phyloP scores from a whole-genome alignment of 2,888 invertebrate genomes.

The Oithona nana region DNA sequence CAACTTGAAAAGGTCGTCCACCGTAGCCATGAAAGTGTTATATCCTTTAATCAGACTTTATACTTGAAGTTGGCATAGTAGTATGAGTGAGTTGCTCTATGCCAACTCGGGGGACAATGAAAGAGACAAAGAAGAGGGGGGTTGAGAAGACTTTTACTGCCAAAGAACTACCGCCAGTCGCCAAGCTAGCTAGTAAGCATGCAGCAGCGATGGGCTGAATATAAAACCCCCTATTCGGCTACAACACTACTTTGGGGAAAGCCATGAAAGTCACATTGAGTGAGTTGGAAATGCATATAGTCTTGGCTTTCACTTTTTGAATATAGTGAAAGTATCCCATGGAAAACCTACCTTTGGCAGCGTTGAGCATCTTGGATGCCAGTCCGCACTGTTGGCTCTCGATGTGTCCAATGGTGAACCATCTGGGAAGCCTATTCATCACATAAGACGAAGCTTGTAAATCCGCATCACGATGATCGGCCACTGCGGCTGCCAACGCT shows the following conservation, averaged over 20 bases:
- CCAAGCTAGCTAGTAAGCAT: no score
- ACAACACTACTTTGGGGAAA: neutral
- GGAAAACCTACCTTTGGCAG: constrained; percentile 43
- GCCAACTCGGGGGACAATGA: no score
- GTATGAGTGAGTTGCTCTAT: no score
- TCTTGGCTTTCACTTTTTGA: no score
- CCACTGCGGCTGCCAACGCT: neutral
- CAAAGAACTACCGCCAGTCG: no score
- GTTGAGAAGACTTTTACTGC: no score
- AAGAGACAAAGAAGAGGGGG: no score
- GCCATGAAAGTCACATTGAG: neutral
- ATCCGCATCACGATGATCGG: constrained; percentile 6
- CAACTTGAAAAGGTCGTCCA: no score
- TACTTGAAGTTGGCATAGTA: no score
- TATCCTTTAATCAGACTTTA: no score
- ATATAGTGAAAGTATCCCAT: no score
- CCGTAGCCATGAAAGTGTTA: no score
- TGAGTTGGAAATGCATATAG: neutral
- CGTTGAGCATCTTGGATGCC: constrained; percentile 53
- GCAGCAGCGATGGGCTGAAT: neutral
- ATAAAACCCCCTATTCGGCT: neutral
- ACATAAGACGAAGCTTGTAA: constrained; percentile 30
- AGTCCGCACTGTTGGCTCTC: constrained; percentile 61
- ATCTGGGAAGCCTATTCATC: constrained; percentile 43
- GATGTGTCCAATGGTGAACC: constrained; percentile 61